Evolutionary conservation across 2,113 vertebrate species (phyloP).

Genomic region (Oxyura jamaicensis): DNA sequence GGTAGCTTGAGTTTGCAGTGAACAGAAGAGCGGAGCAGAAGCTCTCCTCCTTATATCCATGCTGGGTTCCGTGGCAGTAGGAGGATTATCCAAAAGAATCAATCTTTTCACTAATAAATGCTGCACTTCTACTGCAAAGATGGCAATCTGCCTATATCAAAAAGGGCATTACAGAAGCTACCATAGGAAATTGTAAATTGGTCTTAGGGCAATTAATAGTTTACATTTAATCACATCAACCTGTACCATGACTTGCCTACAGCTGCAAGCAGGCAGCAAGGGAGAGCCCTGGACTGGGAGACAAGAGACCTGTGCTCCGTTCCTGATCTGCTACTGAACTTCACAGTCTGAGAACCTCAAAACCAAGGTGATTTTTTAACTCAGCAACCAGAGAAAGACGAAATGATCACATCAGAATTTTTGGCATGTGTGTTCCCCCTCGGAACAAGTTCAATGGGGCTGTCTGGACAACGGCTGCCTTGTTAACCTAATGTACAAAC

Average conservation of each 20-base stretch:
- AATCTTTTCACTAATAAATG: neutral
- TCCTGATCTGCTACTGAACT: too few relatives aligned
- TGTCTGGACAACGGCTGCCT: neutral
- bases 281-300: too few relatives aligned
- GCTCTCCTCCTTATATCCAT: neutral
- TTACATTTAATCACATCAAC: neutral
- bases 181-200: neutral
- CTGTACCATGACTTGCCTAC: neutral
- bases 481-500: neutral
- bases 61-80: neutral
- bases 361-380: neutral
- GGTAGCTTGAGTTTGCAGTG: conserved; percentile 8
- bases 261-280: too few relatives aligned
- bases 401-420: neutral
- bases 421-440: neutral
- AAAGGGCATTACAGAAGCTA: neutral
- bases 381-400: neutral
- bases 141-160: neutral
- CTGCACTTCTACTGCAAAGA: neutral
- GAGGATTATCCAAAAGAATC: neutral
- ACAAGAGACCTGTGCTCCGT: too few relatives aligned
- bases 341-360: neutral
- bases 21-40: neutral
- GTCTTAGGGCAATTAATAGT: neutral
- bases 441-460: neutral